A percentile compares a stretch with the other conserved stretches of the same genome.
Evolutionary conservation across 2,113 vertebrate species (phyloP).

Genomic region (Corythaixoides concolor): DNA sequence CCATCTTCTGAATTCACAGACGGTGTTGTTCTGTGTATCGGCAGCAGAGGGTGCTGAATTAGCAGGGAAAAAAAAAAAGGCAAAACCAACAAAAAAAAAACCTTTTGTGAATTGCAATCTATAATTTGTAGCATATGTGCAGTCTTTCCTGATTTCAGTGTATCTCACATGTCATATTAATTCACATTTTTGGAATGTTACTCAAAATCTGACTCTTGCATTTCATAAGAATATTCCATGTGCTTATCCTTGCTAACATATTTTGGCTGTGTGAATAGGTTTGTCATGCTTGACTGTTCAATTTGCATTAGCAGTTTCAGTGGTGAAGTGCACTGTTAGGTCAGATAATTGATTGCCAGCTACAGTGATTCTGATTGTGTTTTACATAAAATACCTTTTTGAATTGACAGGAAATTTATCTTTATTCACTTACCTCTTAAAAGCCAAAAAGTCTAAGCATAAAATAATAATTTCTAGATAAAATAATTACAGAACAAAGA

Average conservation of each 20-base stretch:
- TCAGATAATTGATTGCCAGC: slow-evolving; percentile 35
- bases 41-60: slow-evolving; percentile 51
- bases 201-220: background rate
- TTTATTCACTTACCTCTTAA: slow-evolving; percentile 30
- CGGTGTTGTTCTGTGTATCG: background rate
- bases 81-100: background rate
- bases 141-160: background rate
- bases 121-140: background rate
- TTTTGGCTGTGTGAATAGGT: background rate
- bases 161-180: background rate
- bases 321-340: background rate
- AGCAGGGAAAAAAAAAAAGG: background rate
- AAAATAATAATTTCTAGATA: slow-evolving; percentile 22
- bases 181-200: background rate
- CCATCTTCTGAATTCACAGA: background rate
- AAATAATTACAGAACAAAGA: slow-evolving; percentile 22
- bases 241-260: background rate
- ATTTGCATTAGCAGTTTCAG: too few relatives aligned
- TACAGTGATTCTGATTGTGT: background rate
- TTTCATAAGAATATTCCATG: background rate
- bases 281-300: background rate
- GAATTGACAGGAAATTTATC: slow-evolving; percentile 13
- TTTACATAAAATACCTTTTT: slow-evolving; percentile 24
- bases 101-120: background rate
- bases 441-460: background rate